Conservation (phyloP, 2,113 vertebrate genomes). For the Cyprinodon variegatus region DNA sequence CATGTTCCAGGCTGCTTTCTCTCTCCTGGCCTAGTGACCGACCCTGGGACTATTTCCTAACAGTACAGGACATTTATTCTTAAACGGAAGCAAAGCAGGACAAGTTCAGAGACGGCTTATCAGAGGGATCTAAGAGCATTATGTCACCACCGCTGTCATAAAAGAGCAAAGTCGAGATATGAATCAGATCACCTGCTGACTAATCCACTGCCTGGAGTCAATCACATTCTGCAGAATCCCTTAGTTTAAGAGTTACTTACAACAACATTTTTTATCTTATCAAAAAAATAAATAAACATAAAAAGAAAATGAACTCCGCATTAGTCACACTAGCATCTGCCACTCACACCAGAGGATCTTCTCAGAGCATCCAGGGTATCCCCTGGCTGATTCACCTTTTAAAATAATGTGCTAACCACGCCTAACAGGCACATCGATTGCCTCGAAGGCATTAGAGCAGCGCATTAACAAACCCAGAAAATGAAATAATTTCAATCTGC, state of each 20-base stretch:
- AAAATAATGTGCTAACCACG: not conserved
- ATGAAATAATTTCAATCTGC: too few relatives aligned
- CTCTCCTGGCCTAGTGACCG: too few relatives aligned
- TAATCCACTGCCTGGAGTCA: not conserved
- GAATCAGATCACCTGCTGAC: not conserved
- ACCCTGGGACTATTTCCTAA: too few relatives aligned
- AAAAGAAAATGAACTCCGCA: not conserved
- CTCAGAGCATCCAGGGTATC: not conserved
- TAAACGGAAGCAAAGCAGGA: too few relatives aligned
- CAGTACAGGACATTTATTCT: too few relatives aligned
- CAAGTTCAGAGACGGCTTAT: too few relatives aligned
- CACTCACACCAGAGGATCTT: not conserved
- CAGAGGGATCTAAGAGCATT: too few relatives aligned
- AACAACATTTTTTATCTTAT: not conserved
- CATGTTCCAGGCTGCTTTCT: too few relatives aligned
- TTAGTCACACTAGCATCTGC: not conserved
- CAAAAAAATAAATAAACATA: too few relatives aligned
- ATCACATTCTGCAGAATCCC: too few relatives aligned
- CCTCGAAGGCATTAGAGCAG: too few relatives aligned
- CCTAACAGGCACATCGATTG: not conserved
- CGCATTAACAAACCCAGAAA: too few relatives aligned
- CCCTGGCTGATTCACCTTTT: not conserved
- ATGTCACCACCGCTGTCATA: not conserved
- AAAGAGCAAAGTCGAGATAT: not conserved
- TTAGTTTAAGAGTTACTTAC: not conserved